Percentiles rank a stretch among this genome's conserved stretches.
Evolutionary conservation across 2,113 vertebrate species (phyloP).

Genomic region (Lepus timidus): DNA sequence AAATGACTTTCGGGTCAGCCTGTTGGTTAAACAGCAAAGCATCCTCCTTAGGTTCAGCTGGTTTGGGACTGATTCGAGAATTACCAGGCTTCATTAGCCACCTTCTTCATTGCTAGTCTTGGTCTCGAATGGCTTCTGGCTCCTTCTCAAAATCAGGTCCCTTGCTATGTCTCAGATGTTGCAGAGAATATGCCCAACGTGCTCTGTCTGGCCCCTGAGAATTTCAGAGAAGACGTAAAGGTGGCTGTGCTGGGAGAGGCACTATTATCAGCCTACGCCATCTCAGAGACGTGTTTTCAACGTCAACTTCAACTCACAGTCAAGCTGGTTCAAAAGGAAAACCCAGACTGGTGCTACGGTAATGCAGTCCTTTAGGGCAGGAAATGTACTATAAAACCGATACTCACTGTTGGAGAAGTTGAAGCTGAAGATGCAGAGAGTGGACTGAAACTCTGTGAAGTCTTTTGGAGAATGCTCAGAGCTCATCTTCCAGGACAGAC

Average conservation of each 20-base stretch:
- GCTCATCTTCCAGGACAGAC: background rate
- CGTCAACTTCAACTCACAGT: background rate
- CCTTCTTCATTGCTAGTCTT: background rate
- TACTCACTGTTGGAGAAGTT: background rate
- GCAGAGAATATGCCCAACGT: background rate
- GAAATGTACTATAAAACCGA: background rate
- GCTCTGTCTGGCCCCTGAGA: background rate
- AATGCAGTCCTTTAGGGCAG: fast-evolving
- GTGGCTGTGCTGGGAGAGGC: background rate
- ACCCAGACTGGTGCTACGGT: too few species aligned
- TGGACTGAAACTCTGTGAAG: background rate
- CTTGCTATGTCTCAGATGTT: background rate
- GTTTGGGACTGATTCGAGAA: background rate
- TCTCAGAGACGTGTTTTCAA: background rate
- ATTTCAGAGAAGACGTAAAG: background rate
- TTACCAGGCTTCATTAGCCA: background rate
- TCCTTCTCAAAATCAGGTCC: background rate
- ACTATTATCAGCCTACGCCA: fast-evolving
- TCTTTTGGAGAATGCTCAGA: background rate
- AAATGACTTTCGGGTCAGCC: background rate
- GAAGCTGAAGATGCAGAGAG: background rate
- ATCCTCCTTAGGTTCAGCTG: background rate
- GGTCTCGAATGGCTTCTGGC: background rate
- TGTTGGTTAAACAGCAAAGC: background rate
- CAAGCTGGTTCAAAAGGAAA: background rate